phyloP scores from a whole-genome alignment of 2,888 invertebrate genomes.

The Agrotis clavis region DNA sequence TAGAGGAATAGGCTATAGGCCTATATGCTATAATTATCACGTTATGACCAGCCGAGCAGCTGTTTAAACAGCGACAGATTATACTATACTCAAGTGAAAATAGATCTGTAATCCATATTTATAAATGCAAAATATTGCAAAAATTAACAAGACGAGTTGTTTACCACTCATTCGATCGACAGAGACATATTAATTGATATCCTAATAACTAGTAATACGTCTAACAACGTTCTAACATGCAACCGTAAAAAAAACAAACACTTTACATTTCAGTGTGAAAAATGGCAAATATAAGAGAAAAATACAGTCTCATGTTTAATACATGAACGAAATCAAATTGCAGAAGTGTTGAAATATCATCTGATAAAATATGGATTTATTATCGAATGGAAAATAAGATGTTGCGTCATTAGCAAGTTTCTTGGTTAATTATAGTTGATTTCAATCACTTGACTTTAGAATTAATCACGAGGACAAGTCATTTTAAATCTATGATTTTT shows the following conservation, averaged over 20 bases:
- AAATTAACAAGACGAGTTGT: slow-evolving; percentile 11
- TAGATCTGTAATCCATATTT: too few relatives aligned
- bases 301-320: slow-evolving; percentile 38
- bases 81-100: too few relatives aligned
- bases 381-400: slow-evolving; percentile 1
- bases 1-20: too few relatives aligned
- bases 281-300: slow-evolving; percentile 32
- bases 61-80: too few relatives aligned
- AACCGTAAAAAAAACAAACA: slow-evolving; percentile 40
- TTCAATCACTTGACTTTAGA: background rate
- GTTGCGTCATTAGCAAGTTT: slow-evolving; percentile 8
- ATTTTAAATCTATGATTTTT: background rate
- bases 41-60: too few relatives aligned
- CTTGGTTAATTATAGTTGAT: background rate
- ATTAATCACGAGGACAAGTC: background rate
- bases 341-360: slow-evolving; percentile 35
- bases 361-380: slow-evolving; percentile 34
- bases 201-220: slow-evolving; percentile 45
- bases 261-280: slow-evolving; percentile 43
- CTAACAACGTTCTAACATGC: slow-evolving; percentile 47
- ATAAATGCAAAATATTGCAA: background rate
- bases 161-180: slow-evolving; percentile 19
- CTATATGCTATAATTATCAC: too few relatives aligned
- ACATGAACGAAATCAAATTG: slow-evolving; percentile 50
- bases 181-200: slow-evolving; percentile 34